Conservation (phyloP, 2,113 vertebrate species). For the Larimichthys crocea region DNA sequence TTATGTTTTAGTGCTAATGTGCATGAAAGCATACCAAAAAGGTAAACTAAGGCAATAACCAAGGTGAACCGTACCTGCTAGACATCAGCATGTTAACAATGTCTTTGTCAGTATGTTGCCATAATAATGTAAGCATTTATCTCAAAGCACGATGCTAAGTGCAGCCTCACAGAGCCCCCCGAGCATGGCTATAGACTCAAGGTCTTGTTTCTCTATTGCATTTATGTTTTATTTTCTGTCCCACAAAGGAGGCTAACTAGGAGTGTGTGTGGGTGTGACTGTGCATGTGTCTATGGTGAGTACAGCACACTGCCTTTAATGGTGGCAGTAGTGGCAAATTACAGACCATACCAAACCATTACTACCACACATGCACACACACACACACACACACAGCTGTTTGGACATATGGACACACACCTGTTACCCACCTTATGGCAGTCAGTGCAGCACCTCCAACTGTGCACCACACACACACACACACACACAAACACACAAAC, state of each 20-base stretch:
- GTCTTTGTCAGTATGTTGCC: not conserved
- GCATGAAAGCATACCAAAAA: not conserved
- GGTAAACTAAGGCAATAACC: not conserved
- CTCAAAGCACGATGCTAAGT: not conserved
- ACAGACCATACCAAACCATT: constrained; percentile 46
- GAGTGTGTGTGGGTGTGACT: constrained; percentile 21
- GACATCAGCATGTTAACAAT: not conserved
- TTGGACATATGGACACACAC: constrained; percentile 59
- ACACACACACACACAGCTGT: constrained; percentile 20
- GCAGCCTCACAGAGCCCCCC: not conserved
- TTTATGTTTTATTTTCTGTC: constrained; percentile 20
- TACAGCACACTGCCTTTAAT: constrained; percentile 50
- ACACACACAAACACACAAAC: not conserved
- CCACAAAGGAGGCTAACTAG: not conserved
- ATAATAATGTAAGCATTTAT: not conserved
- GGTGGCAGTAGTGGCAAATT: constrained; percentile 63
- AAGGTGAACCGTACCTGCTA: not conserved
- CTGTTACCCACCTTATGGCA: constrained; percentile 55
- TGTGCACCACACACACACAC: constrained; percentile 1
- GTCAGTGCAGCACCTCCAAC: constrained; percentile 24
- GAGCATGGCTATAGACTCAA: not conserved
- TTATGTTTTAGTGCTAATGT: not conserved
- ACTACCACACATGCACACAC: constrained; percentile 11
- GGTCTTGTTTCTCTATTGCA: constrained; percentile 5
- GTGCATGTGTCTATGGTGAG: constrained; percentile 23